Evolutionary conservation across 2,797 vertebrate species (phyloP).

Genomic region (Epinephelus malabaricus): DNA sequence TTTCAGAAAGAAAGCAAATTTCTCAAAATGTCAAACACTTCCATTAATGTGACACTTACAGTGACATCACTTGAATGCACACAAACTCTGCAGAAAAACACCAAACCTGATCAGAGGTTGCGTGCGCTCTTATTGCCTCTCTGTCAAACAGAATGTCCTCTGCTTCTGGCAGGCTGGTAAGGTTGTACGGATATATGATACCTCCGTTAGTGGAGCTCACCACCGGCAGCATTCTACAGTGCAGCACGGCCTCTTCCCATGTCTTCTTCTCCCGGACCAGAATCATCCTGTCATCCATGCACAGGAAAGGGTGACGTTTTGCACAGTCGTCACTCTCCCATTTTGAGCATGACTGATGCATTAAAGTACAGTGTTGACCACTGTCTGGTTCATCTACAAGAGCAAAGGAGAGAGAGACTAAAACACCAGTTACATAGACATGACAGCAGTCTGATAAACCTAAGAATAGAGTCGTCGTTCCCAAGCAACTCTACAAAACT

Average conservation of each 20-base stretch:
- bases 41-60: neutral
- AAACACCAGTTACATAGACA: neutral
- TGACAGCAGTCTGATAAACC: neutral
- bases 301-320: accelerated
- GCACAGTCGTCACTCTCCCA: accelerated
- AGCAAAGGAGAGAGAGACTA: neutral
- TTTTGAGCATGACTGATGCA: accelerated
- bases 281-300: neutral
- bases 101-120: constrained; percentile 4
- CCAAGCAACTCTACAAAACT: neutral
- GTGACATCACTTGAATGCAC: neutral
- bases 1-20: neutral
- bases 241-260: constrained; percentile 17
- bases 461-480: neutral
- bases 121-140: accelerated
- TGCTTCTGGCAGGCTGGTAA: neutral
- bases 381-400: accelerated
- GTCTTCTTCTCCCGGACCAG: constrained; percentile 17
- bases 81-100: neutral
- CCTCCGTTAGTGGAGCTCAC: accelerated
- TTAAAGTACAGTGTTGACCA: accelerated
- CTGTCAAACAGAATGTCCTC: accelerated
- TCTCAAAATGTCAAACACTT: neutral
- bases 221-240: neutral
- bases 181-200: accelerated